These are phyloP conservation scores for Hirtodrosophila alboralis DNA, from an alignment of 2,888 invertebrate species.

Conservation along the genomic window DNA sequence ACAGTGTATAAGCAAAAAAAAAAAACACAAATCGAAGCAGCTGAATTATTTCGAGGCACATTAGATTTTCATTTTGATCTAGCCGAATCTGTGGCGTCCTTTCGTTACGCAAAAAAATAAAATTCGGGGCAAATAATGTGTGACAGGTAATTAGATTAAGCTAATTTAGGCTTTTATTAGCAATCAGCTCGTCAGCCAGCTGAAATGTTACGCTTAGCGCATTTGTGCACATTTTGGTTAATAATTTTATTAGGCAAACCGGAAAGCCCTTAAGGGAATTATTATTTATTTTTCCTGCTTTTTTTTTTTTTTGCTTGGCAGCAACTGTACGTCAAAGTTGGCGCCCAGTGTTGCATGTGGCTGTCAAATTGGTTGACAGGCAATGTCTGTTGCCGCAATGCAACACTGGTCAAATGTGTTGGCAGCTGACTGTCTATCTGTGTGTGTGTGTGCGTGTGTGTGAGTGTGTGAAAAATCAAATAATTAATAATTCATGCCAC, in stretches of 20 bases:
- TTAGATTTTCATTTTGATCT: neutral
- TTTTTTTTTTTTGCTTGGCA: too few relatives aligned
- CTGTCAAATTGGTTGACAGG: slow-evolving; percentile 57
- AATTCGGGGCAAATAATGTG: slow-evolving; percentile 66
- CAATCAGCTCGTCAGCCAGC: slow-evolving; percentile 54
- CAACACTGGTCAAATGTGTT: slow-evolving; percentile 61
- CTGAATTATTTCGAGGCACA: slow-evolving; percentile 39
- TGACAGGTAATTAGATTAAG: slow-evolving; percentile 82
- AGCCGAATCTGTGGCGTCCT: slow-evolving; percentile 21
- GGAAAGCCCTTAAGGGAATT: neutral
- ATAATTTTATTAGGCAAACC: slow-evolving; percentile 70
- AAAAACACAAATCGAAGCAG: slow-evolving; percentile 49
- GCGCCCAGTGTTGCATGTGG: slow-evolving; percentile 40
- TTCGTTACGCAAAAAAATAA: slow-evolving; percentile 54
- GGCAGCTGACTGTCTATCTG: slow-evolving; percentile 13
- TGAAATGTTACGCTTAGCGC: slow-evolving; percentile 27
- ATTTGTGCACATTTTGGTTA: slow-evolving; percentile 50
- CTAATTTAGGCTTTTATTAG: slow-evolving; percentile 80
- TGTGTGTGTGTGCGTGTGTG: slow-evolving; percentile 7
- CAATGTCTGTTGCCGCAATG: slow-evolving; percentile 64
- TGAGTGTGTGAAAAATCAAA: slow-evolving; percentile 70
- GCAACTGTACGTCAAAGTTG: slow-evolving; percentile 11
- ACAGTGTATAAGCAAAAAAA: neutral
- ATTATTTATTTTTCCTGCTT: neutral
- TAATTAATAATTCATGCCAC: slow-evolving; percentile 80